Conservation (phyloP, 2,113 vertebrate genomes). For the Sialia sialis region DNA sequence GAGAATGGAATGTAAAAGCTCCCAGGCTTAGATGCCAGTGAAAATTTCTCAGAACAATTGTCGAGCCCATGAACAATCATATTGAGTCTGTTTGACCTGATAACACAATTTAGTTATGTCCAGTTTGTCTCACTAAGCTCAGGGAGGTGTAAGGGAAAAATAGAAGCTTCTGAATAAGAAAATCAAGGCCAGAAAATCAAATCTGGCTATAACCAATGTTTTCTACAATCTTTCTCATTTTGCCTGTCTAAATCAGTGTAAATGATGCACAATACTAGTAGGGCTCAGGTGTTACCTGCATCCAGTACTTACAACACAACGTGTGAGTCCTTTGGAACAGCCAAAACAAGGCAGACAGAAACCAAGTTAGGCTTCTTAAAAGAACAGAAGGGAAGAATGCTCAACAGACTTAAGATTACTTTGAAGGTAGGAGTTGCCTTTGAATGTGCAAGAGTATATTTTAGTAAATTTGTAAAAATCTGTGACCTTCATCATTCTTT, state of each 20-base stretch:
- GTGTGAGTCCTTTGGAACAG: background rate
- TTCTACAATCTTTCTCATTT: background rate
- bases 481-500: background rate
- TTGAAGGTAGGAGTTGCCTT: background rate
- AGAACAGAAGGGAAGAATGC: background rate
- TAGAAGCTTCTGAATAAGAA: background rate
- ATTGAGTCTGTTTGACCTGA: background rate
- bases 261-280: background rate
- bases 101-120: background rate
- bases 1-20: background rate
- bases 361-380: background rate
- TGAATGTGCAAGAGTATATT: background rate
- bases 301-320: background rate
- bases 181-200: background rate
- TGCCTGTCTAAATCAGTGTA: background rate
- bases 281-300: background rate
- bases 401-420: background rate
- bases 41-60: background rate
- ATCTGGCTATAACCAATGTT: background rate
- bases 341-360: background rate
- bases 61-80: background rate
- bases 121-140: background rate
- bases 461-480: background rate
- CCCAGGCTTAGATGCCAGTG: background rate
- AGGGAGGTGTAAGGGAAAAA: background rate